Evolutionary conservation across 2,113 vertebrate species (phyloP), one percentile per base, ranked within the genome.

Genomic region (Camelus bactrianus): DNA sequence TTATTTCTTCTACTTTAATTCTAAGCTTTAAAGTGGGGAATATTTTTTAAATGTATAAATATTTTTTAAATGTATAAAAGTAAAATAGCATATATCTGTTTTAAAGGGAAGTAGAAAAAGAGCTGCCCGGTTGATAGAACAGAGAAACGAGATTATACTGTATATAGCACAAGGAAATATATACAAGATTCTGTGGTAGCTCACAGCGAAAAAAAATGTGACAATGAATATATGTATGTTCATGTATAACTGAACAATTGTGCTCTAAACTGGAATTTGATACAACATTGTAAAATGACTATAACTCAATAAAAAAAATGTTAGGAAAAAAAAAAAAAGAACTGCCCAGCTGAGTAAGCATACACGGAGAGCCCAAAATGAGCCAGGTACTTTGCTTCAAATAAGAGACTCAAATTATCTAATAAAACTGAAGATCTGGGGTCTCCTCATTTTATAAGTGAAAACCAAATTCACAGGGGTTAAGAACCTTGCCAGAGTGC

Each of bases 51-150:
- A 76, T 7, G n/a, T 42, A 77, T 50, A 58, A 81, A 80, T 77
- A 38, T 3, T 24, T 38, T 79, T 28, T 8, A 87, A 80, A 76
- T 7, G n/a, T 42, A 77, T 50, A 58, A 81, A 80, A 91, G n/a
- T 80, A 75, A 91, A 69, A 58, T 2, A 91, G 35, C 15, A 65
- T 5, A 24, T 8, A 35, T 58, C 10, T n/a, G 8, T 24, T 84
- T 86, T 73, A 48, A 93, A 91, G 15, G 11, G 67, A 80, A 83
- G 48, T 28, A 91, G 77, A 89, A 82, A 91, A 93, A 50, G n/a
- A 82, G 28, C 1, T 64, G 14, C 22, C 14, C 17, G 12, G 14
- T 60, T 60, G 19, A 30, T 42, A 42, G 38, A 42, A 42, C 38
- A 42, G 38, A 42, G 38, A 42, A 42, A 42, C 38, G 5, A 42